phyloP scores from a whole-genome alignment of 2,113 vertebrate genomes.

The Galemys pyrenaicus region DNA sequence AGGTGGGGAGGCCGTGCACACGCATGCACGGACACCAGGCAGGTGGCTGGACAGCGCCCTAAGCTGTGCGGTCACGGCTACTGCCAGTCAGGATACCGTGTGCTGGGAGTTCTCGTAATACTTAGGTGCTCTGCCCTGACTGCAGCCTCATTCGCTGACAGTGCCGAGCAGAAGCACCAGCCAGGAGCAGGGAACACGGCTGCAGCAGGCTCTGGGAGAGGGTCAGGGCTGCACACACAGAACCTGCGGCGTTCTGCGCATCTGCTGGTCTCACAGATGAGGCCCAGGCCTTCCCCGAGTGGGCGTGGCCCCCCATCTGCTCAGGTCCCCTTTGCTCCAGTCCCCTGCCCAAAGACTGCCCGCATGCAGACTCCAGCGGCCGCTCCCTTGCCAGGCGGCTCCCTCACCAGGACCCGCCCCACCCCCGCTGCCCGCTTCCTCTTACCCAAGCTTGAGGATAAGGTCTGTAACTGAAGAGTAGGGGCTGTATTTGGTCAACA shows the following conservation, averaged over 20 bases:
- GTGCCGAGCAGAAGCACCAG: background rate
- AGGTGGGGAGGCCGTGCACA: too few relatives aligned
- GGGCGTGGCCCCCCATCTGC: fast-evolving
- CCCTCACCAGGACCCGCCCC: background rate
- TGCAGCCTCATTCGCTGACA: background rate
- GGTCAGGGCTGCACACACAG: background rate
- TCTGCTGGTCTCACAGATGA: too few relatives aligned
- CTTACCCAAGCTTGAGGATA: background rate
- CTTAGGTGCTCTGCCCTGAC: background rate
- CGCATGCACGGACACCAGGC: fast-evolving
- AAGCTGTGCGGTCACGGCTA: background rate
- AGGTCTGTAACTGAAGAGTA: constrained; percentile 31
- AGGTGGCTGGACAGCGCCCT: background rate
- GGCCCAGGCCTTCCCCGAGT: background rate
- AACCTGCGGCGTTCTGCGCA: too few relatives aligned
- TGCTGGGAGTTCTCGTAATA: background rate
- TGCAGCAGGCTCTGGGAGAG: background rate
- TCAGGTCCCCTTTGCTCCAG: background rate
- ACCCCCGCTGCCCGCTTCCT: background rate
- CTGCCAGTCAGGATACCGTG: background rate
- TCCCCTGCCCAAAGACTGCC: background rate
- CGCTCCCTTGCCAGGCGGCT: background rate
- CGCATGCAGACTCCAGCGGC: background rate
- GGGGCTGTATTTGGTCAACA: constrained; percentile 69
- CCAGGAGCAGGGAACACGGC: background rate